These are phyloP conservation scores for Lordiphosa mommai DNA, from an alignment of 1,140 invertebrate species.

Conservation along the genomic window DNA sequence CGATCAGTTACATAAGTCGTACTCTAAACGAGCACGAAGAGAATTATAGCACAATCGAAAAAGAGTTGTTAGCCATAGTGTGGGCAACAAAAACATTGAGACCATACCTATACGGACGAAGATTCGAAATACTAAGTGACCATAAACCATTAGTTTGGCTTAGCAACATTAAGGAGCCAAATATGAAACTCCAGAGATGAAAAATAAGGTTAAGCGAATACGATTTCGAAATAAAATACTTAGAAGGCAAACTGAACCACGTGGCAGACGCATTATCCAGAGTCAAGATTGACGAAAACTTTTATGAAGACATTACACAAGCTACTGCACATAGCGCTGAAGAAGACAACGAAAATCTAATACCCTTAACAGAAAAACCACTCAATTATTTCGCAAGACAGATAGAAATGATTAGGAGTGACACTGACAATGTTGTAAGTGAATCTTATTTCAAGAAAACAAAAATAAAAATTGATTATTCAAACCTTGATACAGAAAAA, in stretches of 20 bases:
- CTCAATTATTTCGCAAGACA: no score
- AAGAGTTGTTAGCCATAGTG: no score
- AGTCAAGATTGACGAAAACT: neutral
- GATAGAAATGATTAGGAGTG: neutral
- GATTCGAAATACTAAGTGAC: no score
- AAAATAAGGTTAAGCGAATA: neutral
- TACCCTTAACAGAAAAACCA: no score
- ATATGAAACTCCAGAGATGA: no score
- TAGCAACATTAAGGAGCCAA: no score
- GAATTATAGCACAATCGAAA: no score
- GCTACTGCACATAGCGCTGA: neutral
- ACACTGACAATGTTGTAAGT: neutral
- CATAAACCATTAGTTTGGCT: no score
- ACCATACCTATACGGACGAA: no score
- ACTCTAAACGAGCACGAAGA: no score
- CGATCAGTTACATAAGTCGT: no score
- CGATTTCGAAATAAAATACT: neutral
- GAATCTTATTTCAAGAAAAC: neutral
- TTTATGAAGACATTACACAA: neutral
- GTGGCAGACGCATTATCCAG: neutral
- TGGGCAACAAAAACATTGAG: no score
- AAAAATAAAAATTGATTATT: neutral
- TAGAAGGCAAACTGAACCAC: neutral
- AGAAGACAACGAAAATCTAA: neutral
- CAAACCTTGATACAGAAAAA: neutral